Percentiles rank a stretch among this genome's conserved stretches.
phyloP scores from a whole-genome alignment of 2,888 invertebrate genomes.

The Cylloceria caligata region DNA sequence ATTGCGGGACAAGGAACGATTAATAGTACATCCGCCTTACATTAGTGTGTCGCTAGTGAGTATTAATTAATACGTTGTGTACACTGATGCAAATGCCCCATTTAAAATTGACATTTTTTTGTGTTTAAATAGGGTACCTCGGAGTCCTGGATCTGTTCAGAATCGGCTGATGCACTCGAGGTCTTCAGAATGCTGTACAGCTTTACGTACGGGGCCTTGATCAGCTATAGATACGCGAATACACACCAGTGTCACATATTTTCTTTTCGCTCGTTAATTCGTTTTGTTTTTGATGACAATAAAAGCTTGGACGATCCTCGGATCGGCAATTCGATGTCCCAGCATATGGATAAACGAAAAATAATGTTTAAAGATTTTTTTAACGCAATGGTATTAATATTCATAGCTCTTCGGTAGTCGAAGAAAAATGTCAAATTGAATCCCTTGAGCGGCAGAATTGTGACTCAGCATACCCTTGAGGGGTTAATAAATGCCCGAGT shows the following conservation, averaged over 20 bases:
- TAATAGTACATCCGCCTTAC: constrained; percentile 41
- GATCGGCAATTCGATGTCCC: constrained; percentile 19
- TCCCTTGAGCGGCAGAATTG: too few relatives aligned
- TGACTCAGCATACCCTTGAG: too few relatives aligned
- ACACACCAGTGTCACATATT: constrained; percentile 71
- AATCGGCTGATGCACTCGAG: constrained; percentile 92
- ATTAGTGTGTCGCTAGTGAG: constrained; percentile 29
- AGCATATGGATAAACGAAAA: neutral
- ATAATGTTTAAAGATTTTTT: too few relatives aligned
- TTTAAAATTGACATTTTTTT: constrained; percentile 49
- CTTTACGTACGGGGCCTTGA: constrained; percentile 98
- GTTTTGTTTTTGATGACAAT: neutral
- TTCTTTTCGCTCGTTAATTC: constrained; percentile 20
- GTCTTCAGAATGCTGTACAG: constrained; percentile 98
- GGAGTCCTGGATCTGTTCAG: constrained; percentile 85
- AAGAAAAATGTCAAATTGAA: too few relatives aligned
- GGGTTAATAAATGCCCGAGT: too few relatives aligned
- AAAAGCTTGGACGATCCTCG: constrained; percentile 39
- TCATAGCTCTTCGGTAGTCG: too few relatives aligned
- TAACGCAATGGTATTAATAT: too few relatives aligned
- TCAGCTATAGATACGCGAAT: constrained; percentile 89
- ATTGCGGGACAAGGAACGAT: constrained; percentile 11
- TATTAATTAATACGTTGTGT: constrained; percentile 46
- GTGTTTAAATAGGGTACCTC: constrained; percentile 78
- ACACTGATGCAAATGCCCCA: constrained; percentile 56